Evolutionary conservation across 2,797 vertebrate species (phyloP).

Genomic region (Hydrocynus forskahlii): DNA sequence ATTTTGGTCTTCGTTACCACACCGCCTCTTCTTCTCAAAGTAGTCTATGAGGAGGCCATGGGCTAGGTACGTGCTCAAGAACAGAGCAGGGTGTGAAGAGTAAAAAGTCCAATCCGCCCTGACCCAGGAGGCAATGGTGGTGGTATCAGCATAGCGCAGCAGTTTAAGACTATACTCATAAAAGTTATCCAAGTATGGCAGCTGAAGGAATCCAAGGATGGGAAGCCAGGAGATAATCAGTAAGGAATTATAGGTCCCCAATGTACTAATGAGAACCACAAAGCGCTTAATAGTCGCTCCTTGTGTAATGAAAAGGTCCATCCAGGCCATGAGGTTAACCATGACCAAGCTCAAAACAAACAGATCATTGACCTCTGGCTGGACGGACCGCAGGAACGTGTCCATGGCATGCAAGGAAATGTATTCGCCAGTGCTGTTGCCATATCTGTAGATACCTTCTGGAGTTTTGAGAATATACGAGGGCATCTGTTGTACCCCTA

Average conservation of each 20-base stretch:
- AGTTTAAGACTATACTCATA: constrained; percentile 95
- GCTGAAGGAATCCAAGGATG: constrained; percentile 92
- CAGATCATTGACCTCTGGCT: constrained; percentile 96
- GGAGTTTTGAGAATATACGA: constrained; percentile 96
- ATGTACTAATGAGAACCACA: constrained; percentile 95
- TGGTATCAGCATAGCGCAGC: constrained; percentile 93
- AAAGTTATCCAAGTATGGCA: constrained; percentile 92
- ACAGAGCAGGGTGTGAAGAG: constrained; percentile 94
- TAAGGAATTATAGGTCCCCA: constrained; percentile 97
- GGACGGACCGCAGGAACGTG: constrained; percentile 92
- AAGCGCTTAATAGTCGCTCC: constrained; percentile 97
- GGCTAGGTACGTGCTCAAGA: constrained; percentile 93
- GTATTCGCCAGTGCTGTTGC: constrained; percentile 93
- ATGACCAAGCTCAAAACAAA: constrained; percentile 96
- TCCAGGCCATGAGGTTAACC: constrained; percentile 97
- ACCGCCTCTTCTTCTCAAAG: constrained; percentile 93
- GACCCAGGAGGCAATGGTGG: constrained; percentile 91
- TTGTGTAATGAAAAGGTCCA: constrained; percentile 99
- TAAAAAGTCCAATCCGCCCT: constrained; percentile 98
- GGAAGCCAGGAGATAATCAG: constrained; percentile 97
- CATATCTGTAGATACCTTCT: constrained; percentile 94
- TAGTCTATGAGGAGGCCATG: constrained; percentile 95
- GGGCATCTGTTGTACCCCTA: constrained; percentile 87
- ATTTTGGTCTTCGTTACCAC: constrained; percentile 85
- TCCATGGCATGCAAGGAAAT: constrained; percentile 95